phyloP scores from a whole-genome alignment of 2,888 invertebrate species.

The Carabus problematicus region DNA sequence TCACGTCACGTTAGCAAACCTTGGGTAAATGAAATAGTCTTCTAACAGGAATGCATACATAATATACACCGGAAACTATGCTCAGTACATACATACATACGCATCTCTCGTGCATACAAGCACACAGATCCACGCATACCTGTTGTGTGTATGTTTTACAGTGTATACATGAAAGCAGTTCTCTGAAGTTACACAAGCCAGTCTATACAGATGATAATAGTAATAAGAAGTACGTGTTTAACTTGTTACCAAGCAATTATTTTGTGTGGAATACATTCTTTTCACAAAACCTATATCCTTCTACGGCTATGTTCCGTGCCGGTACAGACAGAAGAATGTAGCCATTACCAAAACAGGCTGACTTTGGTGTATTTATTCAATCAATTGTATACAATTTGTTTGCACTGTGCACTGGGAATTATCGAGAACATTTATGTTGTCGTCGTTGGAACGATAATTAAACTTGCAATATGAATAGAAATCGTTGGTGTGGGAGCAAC shows the following conservation, averaged over 20 bases:
- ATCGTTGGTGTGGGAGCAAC: slow-evolving; percentile 8
- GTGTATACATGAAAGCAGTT: slow-evolving; percentile 23
- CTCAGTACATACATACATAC: slow-evolving; percentile 20
- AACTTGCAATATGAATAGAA: too few species aligned
- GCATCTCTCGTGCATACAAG: slow-evolving; percentile 3
- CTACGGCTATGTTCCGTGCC: neutral
- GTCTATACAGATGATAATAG: slow-evolving; percentile 21
- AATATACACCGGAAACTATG: slow-evolving; percentile 35
- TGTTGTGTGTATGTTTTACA: neutral
- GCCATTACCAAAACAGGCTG: too few species aligned
- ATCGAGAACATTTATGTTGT: too few species aligned
- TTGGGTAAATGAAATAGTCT: slow-evolving; percentile 29
- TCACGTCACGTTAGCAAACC: slow-evolving; percentile 32
- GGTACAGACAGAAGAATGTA: neutral
- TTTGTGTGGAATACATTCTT: slow-evolving; percentile 38
- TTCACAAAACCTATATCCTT: slow-evolving; percentile 18
- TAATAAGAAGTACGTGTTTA: slow-evolving; percentile 38
- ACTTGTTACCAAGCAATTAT: slow-evolving; percentile 36
- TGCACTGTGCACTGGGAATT: too few species aligned
- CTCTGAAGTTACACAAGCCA: slow-evolving; percentile 20
- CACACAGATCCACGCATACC: neutral
- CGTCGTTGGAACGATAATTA: too few species aligned
- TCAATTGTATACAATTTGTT: too few species aligned
- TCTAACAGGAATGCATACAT: slow-evolving; percentile 42
- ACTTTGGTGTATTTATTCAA: too few species aligned